Evolutionary conservation across 1,140 invertebrate genomes (phyloP).

Genomic region (Psilanteris sp.): DNA sequence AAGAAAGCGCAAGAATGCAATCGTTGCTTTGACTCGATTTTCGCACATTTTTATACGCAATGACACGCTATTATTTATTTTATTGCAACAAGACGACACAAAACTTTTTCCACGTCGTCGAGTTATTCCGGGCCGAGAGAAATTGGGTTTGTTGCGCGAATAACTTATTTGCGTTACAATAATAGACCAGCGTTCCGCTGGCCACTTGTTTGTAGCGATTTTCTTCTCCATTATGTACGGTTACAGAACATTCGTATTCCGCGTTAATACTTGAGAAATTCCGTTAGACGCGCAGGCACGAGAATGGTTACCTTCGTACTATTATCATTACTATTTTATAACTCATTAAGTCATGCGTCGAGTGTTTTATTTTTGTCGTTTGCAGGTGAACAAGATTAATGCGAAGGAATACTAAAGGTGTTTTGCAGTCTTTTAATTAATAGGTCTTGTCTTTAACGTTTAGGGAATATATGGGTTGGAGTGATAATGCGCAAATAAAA

Average conservation of each 20-base stretch:
- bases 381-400: no score
- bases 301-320: slow-evolving; percentile 14
- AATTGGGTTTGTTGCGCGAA: slow-evolving; percentile 3
- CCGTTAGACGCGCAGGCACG: slow-evolving; percentile 27
- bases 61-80: no score
- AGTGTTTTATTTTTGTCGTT: neutral
- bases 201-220: slow-evolving; percentile 17
- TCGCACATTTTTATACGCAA: neutral
- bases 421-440: no score
- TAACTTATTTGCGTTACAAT: slow-evolving; percentile 8
- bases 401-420: no score
- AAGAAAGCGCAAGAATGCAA: slow-evolving; percentile 27
- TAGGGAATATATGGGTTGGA: no score
- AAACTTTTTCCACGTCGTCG: slow-evolving; percentile 1
- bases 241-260: slow-evolving; percentile 30
- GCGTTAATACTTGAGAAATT: slow-evolving; percentile 26
- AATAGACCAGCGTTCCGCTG: no score
- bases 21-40: no score
- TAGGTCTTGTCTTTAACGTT: no score
- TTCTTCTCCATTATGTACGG: slow-evolving; percentile 28
- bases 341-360: slow-evolving; percentile 13
- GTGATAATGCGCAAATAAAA: no score
- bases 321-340: slow-evolving; percentile 36
- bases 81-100: no score
- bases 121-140: neutral